Evolutionary conservation across 2,113 vertebrate genomes (phyloP).

Genomic region (Salvator merianae): DNA sequence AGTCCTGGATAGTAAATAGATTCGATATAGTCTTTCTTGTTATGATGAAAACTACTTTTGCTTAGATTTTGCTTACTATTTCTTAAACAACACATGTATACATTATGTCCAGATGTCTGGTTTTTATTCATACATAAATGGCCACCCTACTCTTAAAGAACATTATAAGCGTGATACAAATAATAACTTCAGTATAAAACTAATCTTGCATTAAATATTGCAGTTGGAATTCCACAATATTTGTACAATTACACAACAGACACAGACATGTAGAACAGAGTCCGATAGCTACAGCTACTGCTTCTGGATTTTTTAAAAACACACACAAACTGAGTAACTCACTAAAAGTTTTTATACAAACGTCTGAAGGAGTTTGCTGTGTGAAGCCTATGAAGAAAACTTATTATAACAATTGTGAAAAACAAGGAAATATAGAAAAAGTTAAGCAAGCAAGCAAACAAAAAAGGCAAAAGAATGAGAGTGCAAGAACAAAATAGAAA

Average conservation of each 20-base stretch:
- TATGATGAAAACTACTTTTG: no score
- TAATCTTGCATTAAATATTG: slow-evolving; percentile 56
- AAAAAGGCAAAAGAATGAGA: slow-evolving; percentile 18
- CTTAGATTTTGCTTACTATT: no score
- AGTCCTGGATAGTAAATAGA: no score
- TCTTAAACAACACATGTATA: no score
- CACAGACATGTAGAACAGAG: slow-evolving; percentile 51
- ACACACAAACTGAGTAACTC: slow-evolving; percentile 73
- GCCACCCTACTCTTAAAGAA: no score
- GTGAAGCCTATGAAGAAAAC: slow-evolving; percentile 81
- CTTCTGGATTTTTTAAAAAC: slow-evolving; percentile 33
- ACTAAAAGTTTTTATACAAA: slow-evolving; percentile 88
- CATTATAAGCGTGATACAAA: slow-evolving; percentile 18
- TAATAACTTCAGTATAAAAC: slow-evolving; percentile 45
- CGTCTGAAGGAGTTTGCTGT: slow-evolving; percentile 88
- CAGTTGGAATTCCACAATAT: slow-evolving; percentile 51
- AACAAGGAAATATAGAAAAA: slow-evolving; percentile 47
- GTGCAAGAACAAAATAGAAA: background rate
- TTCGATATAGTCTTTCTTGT: no score
- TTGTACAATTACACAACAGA: slow-evolving; percentile 63
- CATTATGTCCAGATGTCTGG: no score
- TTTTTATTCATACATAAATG: no score
- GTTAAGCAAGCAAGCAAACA: slow-evolving; percentile 36
- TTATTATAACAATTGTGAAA: slow-evolving; percentile 70
- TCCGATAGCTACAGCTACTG: slow-evolving; percentile 10